Percentiles rank a stretch among this genome's conserved stretches.
Evolutionary conservation across 2,888 invertebrate genomes (phyloP).

Genomic region (Eupithecia centaureata): DNA sequence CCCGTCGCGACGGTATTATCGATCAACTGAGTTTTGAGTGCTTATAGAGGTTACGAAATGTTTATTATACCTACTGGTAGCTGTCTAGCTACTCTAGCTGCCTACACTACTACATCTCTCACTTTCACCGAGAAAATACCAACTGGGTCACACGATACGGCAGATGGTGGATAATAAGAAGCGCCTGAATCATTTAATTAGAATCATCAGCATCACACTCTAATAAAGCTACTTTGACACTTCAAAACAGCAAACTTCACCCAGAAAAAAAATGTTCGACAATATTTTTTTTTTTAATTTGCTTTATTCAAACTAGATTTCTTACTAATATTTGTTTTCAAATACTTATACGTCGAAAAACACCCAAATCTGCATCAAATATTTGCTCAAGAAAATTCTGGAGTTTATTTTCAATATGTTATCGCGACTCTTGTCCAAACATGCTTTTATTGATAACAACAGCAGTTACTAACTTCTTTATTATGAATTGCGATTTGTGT

Average conservation of each 20-base stretch:
- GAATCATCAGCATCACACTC: slow-evolving; percentile 42
- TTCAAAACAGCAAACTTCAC: slow-evolving; percentile 14
- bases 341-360: too few species aligned
- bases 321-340: too few species aligned
- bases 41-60: slow-evolving; percentile 70
- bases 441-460: slow-evolving; percentile 46
- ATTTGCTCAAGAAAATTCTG: slow-evolving; percentile 47
- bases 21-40: slow-evolving; percentile 58
- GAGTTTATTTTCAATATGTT: slow-evolving; percentile 47
- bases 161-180: slow-evolving; percentile 56
- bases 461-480: slow-evolving; percentile 40
- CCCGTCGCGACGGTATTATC: slow-evolving; percentile 58
- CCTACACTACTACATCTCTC: slow-evolving; percentile 59
- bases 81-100: slow-evolving; percentile 57
- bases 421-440: slow-evolving; percentile 50
- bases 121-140: slow-evolving; percentile 72
- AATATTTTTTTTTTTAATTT: too few species aligned
- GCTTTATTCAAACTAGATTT: too few species aligned
- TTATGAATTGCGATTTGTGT: slow-evolving; percentile 37
- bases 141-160: slow-evolving; percentile 66
- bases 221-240: slow-evolving; percentile 12
- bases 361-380: too few species aligned
- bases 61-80: slow-evolving; percentile 54
- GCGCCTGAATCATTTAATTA: slow-evolving; percentile 49
- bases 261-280: too few species aligned